A percentile compares a stretch with the other conserved stretches of the same genome.
Evolutionary conservation across 2,888 invertebrate genomes (phyloP).

Genomic region (Augiades crinisus): DNA sequence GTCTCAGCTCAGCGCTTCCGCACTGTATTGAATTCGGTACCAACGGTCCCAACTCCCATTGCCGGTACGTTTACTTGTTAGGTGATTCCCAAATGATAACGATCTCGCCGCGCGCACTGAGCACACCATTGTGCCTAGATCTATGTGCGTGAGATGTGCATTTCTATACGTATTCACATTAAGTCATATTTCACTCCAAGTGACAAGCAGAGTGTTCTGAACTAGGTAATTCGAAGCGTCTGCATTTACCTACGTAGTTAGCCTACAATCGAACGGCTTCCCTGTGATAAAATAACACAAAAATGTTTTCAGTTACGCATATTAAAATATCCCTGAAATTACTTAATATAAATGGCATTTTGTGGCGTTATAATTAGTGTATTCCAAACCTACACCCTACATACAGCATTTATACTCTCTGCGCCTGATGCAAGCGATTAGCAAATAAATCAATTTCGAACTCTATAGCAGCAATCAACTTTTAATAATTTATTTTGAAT

Average conservation of each 20-base stretch:
- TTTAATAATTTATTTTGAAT: too few species aligned
- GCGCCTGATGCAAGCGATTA: too few species aligned
- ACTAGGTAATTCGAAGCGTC: slow-evolving; percentile 32
- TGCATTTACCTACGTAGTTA: slow-evolving; percentile 35
- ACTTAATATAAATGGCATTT: too few species aligned
- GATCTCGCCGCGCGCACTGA: slow-evolving; percentile 50
- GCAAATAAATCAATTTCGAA: too few species aligned
- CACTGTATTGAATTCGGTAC: slow-evolving; percentile 72
- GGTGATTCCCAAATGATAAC: slow-evolving; percentile 71
- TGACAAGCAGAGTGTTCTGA: slow-evolving; percentile 38
- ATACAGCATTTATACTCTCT: too few species aligned
- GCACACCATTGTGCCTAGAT: slow-evolving; percentile 45
- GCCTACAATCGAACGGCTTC: slow-evolving; percentile 13
- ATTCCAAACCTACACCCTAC: too few species aligned
- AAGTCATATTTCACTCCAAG: slow-evolving; percentile 38
- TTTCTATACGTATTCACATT: slow-evolving; percentile 35
- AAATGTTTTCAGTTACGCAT: too few species aligned
- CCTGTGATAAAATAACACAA: background rate
- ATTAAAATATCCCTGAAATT: too few species aligned
- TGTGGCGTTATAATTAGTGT: too few species aligned
- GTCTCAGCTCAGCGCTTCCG: slow-evolving; percentile 66
- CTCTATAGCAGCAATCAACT: too few species aligned
- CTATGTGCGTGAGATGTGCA: slow-evolving; percentile 36
- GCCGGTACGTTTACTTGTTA: slow-evolving; percentile 71
- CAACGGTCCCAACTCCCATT: slow-evolving; percentile 52